A percentile compares a stretch with the other conserved stretches of the same genome.
These are phyloP conservation scores for Tylochromis polylepis DNA, from an alignment of 2,113 vertebrate genomes.

Conservation along the genomic window DNA sequence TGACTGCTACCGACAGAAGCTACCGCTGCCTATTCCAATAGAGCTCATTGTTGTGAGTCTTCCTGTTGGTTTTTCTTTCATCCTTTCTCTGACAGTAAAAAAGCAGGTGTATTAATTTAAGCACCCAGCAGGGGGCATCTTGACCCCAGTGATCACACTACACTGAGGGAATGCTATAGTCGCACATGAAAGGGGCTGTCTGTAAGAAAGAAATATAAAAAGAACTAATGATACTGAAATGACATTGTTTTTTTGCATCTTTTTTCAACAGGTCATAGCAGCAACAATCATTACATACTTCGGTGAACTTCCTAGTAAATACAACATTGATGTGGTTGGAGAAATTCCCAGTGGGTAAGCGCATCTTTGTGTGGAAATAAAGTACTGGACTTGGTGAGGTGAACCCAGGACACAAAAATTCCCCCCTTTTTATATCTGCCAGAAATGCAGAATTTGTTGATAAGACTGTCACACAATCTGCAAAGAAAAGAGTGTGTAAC, in stretches of 20 bases:
- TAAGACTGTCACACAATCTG: neutral
- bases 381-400: neutral
- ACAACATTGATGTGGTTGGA: conserved; percentile 80
- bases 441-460: neutral
- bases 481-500: neutral
- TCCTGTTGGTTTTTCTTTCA: neutral
- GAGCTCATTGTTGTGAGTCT: conserved; percentile 83
- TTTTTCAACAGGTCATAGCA: conserved; percentile 74
- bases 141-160: neutral
- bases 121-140: conserved; percentile 33
- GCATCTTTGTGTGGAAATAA: neutral
- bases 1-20: conserved; percentile 64
- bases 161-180: neutral
- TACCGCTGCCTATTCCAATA: conserved; percentile 86
- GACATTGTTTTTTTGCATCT: neutral
- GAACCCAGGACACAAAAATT: neutral
- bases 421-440: neutral
- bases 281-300: conserved; percentile 83
- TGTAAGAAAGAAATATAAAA: neutral
- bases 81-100: neutral
- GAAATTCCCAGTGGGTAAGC: conserved; percentile 85
- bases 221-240: neutral
- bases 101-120: neutral
- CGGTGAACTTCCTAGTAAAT: conserved; percentile 54
- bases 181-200: neutral